phyloP scores from a whole-genome alignment of 2,888 invertebrate species.

The Acronicta aceris region DNA sequence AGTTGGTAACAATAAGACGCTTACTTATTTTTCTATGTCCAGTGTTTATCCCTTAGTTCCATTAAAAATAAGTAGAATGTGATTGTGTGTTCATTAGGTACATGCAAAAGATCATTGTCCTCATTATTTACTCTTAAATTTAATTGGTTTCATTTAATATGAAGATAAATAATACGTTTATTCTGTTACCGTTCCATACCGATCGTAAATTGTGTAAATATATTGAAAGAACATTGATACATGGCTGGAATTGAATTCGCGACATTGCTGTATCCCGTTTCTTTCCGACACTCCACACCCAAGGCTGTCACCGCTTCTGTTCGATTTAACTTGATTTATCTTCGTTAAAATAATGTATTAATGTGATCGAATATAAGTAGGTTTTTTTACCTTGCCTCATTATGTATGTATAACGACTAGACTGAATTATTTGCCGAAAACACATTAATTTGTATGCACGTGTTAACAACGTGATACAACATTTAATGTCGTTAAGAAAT shows the following conservation, averaged over 20 bases:
- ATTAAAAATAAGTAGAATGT: too few species aligned
- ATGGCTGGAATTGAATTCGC: conserved; percentile 39
- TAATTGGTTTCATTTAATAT: conserved; percentile 5
- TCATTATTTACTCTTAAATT: conserved; percentile 16
- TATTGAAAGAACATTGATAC: conserved; percentile 47
- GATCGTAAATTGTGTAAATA: conserved; percentile 46
- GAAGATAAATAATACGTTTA: conserved; percentile 26
- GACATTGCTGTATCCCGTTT: conserved; percentile 50
- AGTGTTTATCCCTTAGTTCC: too few species aligned
- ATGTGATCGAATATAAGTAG: conserved; percentile 46
- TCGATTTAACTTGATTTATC: conserved; percentile 63
- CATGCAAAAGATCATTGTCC: background rate
- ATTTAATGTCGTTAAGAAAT: conserved; percentile 53
- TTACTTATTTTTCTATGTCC: too few species aligned
- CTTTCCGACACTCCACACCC: conserved; percentile 51
- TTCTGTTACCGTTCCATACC: conserved; percentile 23
- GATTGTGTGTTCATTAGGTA: too few species aligned
- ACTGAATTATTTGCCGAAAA: conserved; percentile 57
- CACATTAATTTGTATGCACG: conserved; percentile 61
- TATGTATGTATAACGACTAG: conserved; percentile 56
- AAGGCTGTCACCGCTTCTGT: conserved; percentile 53
- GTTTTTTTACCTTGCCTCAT: conserved; percentile 59
- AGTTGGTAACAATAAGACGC: too few species aligned
- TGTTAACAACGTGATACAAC: conserved; percentile 60
- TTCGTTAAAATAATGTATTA: conserved; percentile 50